Conservation (phyloP, 2,113 vertebrate genomes). For the Calonectris borealis region DNA sequence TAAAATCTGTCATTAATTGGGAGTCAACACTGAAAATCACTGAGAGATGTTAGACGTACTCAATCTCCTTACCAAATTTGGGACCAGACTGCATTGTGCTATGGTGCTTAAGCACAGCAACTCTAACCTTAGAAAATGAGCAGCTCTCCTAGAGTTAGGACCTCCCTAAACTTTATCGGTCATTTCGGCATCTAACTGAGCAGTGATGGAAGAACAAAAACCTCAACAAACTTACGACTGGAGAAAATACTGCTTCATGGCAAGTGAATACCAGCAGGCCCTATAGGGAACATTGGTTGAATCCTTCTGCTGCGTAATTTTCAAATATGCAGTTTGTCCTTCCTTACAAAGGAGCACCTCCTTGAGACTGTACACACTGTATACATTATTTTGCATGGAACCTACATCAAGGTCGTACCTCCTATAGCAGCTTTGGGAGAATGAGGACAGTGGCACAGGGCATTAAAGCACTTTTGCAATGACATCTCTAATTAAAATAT, state of each 20-base stretch:
- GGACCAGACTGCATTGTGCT: neutral
- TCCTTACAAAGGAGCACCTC: neutral
- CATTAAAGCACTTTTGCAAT: neutral
- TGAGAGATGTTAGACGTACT: neutral
- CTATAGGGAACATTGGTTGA: neutral
- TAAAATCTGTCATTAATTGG: neutral
- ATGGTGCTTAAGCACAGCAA: neutral
- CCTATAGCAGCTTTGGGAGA: neutral
- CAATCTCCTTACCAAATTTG: neutral
- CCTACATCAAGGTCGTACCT: neutral
- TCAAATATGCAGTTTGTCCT: neutral
- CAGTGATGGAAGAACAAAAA: neutral
- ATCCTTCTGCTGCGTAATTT: neutral
- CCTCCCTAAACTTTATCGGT: neutral
- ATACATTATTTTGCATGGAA: neutral
- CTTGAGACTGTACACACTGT: neutral
- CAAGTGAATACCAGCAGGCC: neutral
- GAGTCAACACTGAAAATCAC: neutral
- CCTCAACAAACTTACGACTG: neutral
- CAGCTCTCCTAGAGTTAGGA: neutral
- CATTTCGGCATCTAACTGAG: neutral
- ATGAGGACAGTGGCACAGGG: neutral
- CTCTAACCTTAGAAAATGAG: neutral
- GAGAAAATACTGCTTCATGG: conserved; percentile 23
- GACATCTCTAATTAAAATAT: neutral